Evolutionary conservation across 2,797 vertebrate species (phyloP), one percentile per base, ranked within the genome.

Genomic region (Poecilia wingei): DNA sequence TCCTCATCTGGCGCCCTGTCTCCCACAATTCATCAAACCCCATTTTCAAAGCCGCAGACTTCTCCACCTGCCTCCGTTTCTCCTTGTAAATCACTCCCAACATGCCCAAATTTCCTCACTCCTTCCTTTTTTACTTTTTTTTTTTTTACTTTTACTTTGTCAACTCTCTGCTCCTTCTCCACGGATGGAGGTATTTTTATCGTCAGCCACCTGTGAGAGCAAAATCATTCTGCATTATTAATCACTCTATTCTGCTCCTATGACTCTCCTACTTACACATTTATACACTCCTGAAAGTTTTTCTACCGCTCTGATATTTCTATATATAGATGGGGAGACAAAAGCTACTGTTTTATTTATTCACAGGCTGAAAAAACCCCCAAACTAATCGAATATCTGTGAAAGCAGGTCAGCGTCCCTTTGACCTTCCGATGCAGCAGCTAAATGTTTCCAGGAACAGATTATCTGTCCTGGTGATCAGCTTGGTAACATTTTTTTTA

Each of bases 151-250:
- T 12, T 25, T 3, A 25, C 22, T 53, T 53, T 25, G 6, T 22
- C 64, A 55, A 75, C 55, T 6, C 43, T 79, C 66, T 74, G 57
- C 43, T 84, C 74, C 14, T 78, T 22, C 51, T 53, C 51, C 77
- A 31, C 25, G 61, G 82, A 43, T 77, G n/a, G 85, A 69, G 86
- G 76, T 94, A 93, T 66, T 94, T 93, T 92, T 93, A 90, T 82
- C 88, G 76, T 77, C 77, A 71, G 87, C 84, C 92, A 94, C 91
- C 93, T 93, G 91, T 91, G 86, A 90, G 87, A 92, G 83, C 79
- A 82, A 89, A 88, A 93, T 94, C 90, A 88, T 87, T 87, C 77
- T 94, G 86, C 87, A 92, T 93, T 92, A 94, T 94, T 91, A 91
- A 94, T 88, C 72, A 77, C 39, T 70, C 79, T 78, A 43, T 79